These are phyloP conservation scores for Gymnothorax reevesii DNA, from an alignment of 2,797 vertebrate genomes.

Conservation along the genomic window DNA sequence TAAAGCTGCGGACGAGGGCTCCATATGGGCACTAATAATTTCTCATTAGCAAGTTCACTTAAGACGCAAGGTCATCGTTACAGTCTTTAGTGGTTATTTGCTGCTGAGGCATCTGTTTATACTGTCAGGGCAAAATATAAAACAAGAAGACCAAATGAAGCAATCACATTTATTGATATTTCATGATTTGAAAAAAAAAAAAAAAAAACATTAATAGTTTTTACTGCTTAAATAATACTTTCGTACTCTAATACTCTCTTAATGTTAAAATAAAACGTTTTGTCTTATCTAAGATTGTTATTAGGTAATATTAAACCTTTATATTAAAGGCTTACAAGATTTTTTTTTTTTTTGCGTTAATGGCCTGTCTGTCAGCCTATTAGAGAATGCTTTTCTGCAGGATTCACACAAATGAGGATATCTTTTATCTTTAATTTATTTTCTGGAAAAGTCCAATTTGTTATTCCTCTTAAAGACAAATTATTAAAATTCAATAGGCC, in stretches of 20 bases:
- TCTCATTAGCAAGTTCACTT: constrained; percentile 15
- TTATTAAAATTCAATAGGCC: neutral
- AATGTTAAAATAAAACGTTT: neutral
- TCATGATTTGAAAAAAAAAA: neutral
- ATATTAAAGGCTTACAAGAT: neutral
- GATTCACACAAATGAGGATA: neutral
- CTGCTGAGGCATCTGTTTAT: neutral
- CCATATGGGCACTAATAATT: constrained; percentile 2
- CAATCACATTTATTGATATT: neutral
- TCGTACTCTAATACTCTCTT: neutral
- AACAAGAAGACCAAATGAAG: neutral
- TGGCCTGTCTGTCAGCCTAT: neutral
- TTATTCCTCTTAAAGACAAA: neutral
- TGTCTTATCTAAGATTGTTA: neutral
- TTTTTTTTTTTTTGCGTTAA: neutral
- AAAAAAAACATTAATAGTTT: neutral
- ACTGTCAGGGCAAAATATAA: neutral
- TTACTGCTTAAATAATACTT: neutral
- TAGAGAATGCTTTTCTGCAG: neutral
- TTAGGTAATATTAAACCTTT: neutral
- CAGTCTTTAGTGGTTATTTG: constrained; percentile 8
- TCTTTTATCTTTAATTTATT: neutral
- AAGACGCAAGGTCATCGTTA: constrained; percentile 1
- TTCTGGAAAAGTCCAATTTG: neutral
- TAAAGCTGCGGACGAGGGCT: neutral